Percentiles rank a stretch among this genome's conserved stretches.
phyloP scores from a whole-genome alignment of 1,140 invertebrate genomes.

The Lepidotrigona ventralis region DNA sequence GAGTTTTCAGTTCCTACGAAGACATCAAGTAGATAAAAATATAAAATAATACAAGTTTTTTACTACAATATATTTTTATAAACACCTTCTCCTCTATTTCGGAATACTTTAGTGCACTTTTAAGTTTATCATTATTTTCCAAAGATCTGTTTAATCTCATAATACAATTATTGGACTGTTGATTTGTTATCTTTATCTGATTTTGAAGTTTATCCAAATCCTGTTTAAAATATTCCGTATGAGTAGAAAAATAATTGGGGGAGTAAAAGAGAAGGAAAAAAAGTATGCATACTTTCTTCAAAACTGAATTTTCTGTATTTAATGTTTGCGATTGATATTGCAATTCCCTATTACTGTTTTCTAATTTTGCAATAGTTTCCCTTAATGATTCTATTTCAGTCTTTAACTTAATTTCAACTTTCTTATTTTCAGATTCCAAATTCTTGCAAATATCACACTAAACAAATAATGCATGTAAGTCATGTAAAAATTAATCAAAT shows the following conservation, averaged over 20 bases:
- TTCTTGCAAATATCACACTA: slow-evolving; percentile 74
- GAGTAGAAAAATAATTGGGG: background rate
- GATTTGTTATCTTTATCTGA: slow-evolving; percentile 75
- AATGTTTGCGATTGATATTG: slow-evolving; percentile 73
- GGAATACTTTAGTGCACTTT: slow-evolving; percentile 71
- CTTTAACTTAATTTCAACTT: slow-evolving; percentile 75
- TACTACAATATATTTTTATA: background rate
- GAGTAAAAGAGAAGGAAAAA: background rate
- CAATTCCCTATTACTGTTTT: slow-evolving; percentile 65
- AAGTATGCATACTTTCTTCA: slow-evolving; percentile 75
- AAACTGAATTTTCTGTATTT: slow-evolving; percentile 73
- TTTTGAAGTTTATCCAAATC: slow-evolving; percentile 78
- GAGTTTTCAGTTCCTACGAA: slow-evolving; percentile 77
- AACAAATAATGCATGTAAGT: slow-evolving; percentile 32
- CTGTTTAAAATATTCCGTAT: slow-evolving; percentile 53
- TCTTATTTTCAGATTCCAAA: slow-evolving; percentile 76
- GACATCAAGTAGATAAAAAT: background rate
- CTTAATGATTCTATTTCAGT: slow-evolving; percentile 71
- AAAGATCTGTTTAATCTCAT: slow-evolving; percentile 77
- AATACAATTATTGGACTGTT: slow-evolving; percentile 72
- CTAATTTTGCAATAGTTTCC: slow-evolving; percentile 76
- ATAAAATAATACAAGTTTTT: background rate
- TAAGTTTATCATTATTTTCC: slow-evolving; percentile 79
- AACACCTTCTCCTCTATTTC: slow-evolving; percentile 80
- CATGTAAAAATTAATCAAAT: slow-evolving; percentile 17